Evolutionary conservation across 2,888 invertebrate species (phyloP), one percentile per base, ranked within the genome.

Genomic region (Smittia sp.): DNA sequence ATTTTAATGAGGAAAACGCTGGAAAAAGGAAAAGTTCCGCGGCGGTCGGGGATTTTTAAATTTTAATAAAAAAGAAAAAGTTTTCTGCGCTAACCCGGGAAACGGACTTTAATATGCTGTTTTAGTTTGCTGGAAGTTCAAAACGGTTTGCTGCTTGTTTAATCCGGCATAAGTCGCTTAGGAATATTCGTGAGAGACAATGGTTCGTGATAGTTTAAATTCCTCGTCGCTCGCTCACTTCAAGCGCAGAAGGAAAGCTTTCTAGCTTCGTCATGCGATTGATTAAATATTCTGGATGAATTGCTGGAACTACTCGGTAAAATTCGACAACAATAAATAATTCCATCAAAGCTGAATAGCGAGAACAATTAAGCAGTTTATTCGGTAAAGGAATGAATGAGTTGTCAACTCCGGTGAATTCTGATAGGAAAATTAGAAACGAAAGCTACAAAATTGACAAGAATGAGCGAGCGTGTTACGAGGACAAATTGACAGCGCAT

Each of bases 31-130:
- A 63, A 63, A 27, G 15, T 63, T 63, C 13, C 11, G 9, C 27
- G 63, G 63, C 27, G 9, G 63, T 9, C 7, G 25, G 2, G n/a
- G 27, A 63, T 13, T 58, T 58, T 22, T 22, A 58, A 58, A 22
- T 58, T 58, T 58, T 58, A 58, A 58, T 58, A 58, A 58, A 58
- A 58, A 58, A 18, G 58, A 22, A 58, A 58, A 58, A 58, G 20
- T 58, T 58, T 58, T 58, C 20, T 7, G 58, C 22, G 3, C 3
- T 18, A 58, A 58, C 58, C 58, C 22, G 58, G 22, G 9, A 58
- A 58, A 22, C 58, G 18, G 58, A 20, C 2, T 22, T 58, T 22
- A 58, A 20, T n/a, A 58, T 22, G 18, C 18, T 58, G 18, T 6
- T 58, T 58, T 58, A 58, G 58, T 58, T 58, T 7, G 18, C 58